Percentiles rank a stretch among this genome's conserved stretches.
phyloP scores from a whole-genome alignment of 2,797 vertebrate species.

The Halcyon badia region DNA sequence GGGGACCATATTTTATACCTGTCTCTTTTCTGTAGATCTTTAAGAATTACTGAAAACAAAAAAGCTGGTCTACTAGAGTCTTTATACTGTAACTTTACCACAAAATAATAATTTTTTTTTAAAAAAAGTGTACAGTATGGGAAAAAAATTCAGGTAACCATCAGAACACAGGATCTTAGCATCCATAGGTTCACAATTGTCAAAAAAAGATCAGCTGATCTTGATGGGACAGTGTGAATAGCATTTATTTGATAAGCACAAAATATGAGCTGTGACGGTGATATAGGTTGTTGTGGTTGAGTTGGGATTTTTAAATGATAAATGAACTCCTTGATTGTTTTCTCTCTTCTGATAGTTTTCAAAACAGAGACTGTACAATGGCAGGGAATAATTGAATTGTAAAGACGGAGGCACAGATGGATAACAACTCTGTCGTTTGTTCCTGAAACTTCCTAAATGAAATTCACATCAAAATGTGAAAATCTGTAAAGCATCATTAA shows the following conservation, averaged over 20 bases:
- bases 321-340: conserved; percentile 35
- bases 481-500: conserved; percentile 74
- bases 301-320: not conserved
- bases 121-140: not conserved
- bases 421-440: conserved; percentile 74
- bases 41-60: not conserved
- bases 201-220: not conserved
- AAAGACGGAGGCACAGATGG: conserved; percentile 73
- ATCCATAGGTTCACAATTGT: not conserved
- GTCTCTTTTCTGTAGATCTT: not conserved
- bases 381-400: conserved; percentile 70
- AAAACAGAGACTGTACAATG: conserved; percentile 57
- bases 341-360: conserved; percentile 25
- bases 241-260: not conserved
- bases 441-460: conserved; percentile 76
- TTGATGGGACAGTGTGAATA: not conserved
- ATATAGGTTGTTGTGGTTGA: not conserved
- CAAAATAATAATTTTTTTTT: no score
- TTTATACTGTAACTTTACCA: not conserved
- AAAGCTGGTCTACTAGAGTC: not conserved
- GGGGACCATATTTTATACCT: not conserved
- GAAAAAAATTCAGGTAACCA: not conserved
- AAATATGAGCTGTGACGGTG: not conserved
- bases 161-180: not conserved
- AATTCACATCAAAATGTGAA: conserved; percentile 74